Evolutionary conservation across 23 tunicate genomes (phyloP), one percentile per base, ranked within the genome.

Genomic region (Trididemnum nubilum): DNA sequence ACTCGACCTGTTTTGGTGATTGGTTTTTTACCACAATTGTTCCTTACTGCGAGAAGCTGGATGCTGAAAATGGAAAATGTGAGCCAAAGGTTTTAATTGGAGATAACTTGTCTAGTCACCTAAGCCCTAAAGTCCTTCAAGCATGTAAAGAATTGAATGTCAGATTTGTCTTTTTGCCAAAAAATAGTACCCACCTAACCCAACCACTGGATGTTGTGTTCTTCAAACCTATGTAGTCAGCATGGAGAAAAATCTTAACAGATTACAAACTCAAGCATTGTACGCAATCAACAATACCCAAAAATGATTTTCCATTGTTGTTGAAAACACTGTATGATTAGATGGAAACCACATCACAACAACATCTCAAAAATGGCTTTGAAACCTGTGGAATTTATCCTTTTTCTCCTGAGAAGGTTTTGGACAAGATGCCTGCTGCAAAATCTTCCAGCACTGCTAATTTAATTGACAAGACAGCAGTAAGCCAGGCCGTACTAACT

Each of bases 141-240:
- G 4, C 26, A n/a, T 61, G 67, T n/a, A 23, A 24, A 22, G 67
- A 61, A 61, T 61, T 61, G 67, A 61, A 61, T 12, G n/a, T 61
- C 18, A 61, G 67, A n/a, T 61, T 61, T 61, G 18, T 15, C 67
- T 24, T 61, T 61, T 61, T 61, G 67, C 67, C 67, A 21, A 61
- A 61, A 61, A 61, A 61, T 24, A 61, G 67, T 26, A 61, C 67
- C 18, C 67, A 71, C 22, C 22, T 71, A n/a, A 71, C 76, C 30
- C 76, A 71, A 71, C 76, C 76, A 26, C 76, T 71, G 25, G 76
- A 71, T 71, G 76, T 71, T 3, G n/a, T 29, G 25, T 71, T 61
- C 22, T 61, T 22, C 24, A n/a, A 25, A 61, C 69, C 69, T 4
- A 22, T 22, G 69, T 9, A 61, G 69, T 9, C 30, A 25, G 30